These are phyloP conservation scores for Hippolais icterina DNA, from an alignment of 2,113 vertebrate genomes.

Conservation along the genomic window DNA sequence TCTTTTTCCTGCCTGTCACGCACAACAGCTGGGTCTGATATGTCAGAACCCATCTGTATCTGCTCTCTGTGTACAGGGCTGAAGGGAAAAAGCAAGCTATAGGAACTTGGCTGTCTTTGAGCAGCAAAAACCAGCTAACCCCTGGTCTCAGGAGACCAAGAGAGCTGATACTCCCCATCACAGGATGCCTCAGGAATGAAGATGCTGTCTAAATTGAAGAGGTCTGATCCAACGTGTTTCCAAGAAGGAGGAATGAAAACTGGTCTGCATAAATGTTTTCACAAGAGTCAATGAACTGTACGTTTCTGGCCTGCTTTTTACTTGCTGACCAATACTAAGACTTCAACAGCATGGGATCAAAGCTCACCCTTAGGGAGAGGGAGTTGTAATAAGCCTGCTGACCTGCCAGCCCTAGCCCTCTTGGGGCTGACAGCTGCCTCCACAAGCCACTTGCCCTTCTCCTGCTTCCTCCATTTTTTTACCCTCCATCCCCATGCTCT, in stretches of 20 bases:
- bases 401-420: not conserved
- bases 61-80: not conserved
- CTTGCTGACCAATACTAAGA: not conserved
- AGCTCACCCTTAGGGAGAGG: not conserved
- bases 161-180: not conserved
- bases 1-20: not conserved
- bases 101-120: constrained; percentile 15
- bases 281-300: not conserved
- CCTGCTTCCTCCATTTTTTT: not conserved
- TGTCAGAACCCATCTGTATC: not conserved
- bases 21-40: not conserved
- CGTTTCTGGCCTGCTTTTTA: not conserved
- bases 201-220: not conserved
- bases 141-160: not conserved
- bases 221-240: not conserved
- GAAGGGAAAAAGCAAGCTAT: not conserved
- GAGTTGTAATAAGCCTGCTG: not conserved
- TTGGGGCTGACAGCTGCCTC: not conserved
- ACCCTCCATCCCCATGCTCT: not conserved
- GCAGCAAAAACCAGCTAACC: not conserved
- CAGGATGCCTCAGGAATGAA: not conserved
- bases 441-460: not conserved
- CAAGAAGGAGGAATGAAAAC: not conserved
- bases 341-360: not conserved
- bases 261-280: not conserved